Conservation (phyloP, 2,888 invertebrate species). For the Rhopalosiphum nymphaeae region DNA sequence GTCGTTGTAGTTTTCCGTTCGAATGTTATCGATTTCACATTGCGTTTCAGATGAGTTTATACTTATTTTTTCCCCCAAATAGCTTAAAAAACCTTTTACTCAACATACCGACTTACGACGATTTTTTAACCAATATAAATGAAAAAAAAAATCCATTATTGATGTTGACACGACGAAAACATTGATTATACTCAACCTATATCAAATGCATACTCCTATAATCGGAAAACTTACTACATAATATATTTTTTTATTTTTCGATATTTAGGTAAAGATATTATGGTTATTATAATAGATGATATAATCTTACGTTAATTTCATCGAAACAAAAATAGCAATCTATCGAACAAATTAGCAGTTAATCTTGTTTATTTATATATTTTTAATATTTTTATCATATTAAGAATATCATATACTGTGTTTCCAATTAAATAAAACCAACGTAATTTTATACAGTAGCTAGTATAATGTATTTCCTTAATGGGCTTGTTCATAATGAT, state of each 20-base stretch:
- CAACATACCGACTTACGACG: background rate
- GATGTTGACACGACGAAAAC: background rate
- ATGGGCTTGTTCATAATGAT: background rate
- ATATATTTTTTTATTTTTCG: background rate
- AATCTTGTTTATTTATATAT: background rate
- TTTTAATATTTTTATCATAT: background rate
- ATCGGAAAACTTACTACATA: background rate
- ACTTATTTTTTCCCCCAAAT: background rate
- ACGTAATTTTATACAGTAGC: background rate
- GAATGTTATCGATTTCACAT: slow-evolving; percentile 54
- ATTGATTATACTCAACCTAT: background rate
- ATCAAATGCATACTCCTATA: background rate
- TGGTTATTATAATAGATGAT: background rate
- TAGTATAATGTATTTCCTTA: background rate
- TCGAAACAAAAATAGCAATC: background rate
- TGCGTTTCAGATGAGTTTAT: slow-evolving; percentile 14
- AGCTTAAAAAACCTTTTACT: slow-evolving; percentile 21
- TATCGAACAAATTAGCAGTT: background rate
- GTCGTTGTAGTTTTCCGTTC: slow-evolving; percentile 50
- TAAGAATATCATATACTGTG: background rate
- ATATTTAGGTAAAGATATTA: background rate
- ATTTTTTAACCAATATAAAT: slow-evolving; percentile 23
- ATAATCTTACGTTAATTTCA: background rate
- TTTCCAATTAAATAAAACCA: background rate
- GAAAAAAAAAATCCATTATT: background rate